Conservation (phyloP, 2,888 invertebrate species). For the Conus canariensis region DNA sequence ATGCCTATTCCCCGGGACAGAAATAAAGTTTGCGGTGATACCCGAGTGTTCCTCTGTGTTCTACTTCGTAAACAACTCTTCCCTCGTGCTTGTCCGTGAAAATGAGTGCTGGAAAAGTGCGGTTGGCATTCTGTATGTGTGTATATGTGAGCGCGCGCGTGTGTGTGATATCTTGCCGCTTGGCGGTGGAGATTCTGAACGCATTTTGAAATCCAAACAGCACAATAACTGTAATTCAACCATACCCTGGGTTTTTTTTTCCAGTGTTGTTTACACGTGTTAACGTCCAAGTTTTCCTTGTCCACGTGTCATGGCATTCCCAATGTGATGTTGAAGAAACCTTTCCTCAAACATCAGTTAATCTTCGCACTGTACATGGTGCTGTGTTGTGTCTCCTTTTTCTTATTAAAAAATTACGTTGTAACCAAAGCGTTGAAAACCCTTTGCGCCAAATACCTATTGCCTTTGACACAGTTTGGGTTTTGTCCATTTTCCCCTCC, state of each 20-base stretch:
- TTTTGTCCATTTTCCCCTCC: not conserved
- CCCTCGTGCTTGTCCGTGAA: not conserved
- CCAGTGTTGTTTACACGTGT: not conserved
- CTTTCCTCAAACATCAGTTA: not conserved
- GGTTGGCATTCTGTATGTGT: not conserved
- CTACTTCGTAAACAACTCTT: not conserved
- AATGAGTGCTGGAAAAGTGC: not conserved
- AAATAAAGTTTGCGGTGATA: slow-evolving; percentile 51
- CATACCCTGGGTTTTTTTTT: not conserved
- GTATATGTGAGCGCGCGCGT: not conserved
- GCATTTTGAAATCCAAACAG: not conserved
- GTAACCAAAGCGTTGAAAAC: not conserved
- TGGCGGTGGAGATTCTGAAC: not conserved
- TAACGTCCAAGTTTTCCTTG: not conserved
- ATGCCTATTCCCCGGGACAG: not conserved
- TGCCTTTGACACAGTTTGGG: not conserved
- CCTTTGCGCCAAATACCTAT: not conserved
- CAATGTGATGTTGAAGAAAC: not conserved
- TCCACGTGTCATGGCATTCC: not conserved
- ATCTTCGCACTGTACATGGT: not conserved
- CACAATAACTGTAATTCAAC: not conserved
- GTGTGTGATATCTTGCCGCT: not conserved
- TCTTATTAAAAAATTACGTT: not conserved
- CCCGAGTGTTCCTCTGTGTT: slow-evolving; percentile 42
- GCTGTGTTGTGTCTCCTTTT: not conserved